Evolutionary conservation across 37 sponge, comb jelly and placozoan genomes (phyloP), one percentile per base, ranked within the genome.

Genomic region (Halichondria panicea): DNA sequence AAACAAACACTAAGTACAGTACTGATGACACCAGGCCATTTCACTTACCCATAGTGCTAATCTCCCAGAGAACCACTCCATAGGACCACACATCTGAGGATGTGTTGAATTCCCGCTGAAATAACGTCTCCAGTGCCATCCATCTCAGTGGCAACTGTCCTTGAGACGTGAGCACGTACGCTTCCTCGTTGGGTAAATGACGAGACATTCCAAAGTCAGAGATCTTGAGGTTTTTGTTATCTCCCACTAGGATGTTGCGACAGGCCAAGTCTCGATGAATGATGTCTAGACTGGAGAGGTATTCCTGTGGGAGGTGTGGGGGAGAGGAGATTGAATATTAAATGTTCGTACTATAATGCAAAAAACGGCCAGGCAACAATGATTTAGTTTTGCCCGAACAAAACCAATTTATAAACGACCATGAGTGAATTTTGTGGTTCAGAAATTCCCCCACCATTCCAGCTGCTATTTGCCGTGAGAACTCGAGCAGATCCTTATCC

Each of bases 201-300:
- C 91, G 55, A 38, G 91, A 84, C 76, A 90, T 45, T 0, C 91
- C 91, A 81, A 90, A 90, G 77, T 90, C 91, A 1, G 91, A 74
- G 3, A 90, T 80, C 77, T 90, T 90, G 55, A 90, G 55, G 25
- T 39, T 62, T 39, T 90, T 90, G 27, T 72, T 62, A 42, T 84
- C 91, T 55, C 91, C 91, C 13, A 90, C 78, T 22, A 90, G 77
- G n/a, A 90, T 61, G 58, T 90, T 90, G 8, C 91, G 80, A 58
- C 91, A 84, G 63, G 91, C 91, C 18, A 90, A 70, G 55, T 90
- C 91, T n/a, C 91, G 73, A 69, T 90, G 91, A 42, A 90, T 72
- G 27, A 90, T 81, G 8, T 59, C 66, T 31, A 84, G 73, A 57
- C 81, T 63, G 9, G 86, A 36, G 2, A 90, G 56, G 15, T 66